These are phyloP conservation scores for Acronicta psi DNA, from an alignment of 2,888 invertebrate genomes.

Conservation along the genomic window DNA sequence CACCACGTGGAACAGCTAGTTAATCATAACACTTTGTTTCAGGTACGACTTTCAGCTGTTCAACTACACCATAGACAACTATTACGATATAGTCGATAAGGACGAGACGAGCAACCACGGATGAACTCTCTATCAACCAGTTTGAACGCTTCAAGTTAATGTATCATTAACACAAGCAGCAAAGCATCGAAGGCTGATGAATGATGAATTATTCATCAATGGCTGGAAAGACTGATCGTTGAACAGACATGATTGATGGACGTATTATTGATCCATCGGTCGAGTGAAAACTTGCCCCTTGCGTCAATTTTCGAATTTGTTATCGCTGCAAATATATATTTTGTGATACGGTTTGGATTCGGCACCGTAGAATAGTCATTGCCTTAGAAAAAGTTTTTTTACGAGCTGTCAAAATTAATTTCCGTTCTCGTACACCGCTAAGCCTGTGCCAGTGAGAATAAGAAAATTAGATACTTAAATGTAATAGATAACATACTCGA, in stretches of 20 bases:
- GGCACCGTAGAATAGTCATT: constrained; percentile 27
- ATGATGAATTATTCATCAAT: constrained; percentile 64
- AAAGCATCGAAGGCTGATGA: constrained; percentile 64
- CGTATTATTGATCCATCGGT: constrained; percentile 58
- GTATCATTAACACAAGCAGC: constrained; percentile 52
- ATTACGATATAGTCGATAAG: constrained; percentile 88
- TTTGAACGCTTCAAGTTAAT: constrained; percentile 56
- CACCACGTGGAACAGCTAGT: too few relatives aligned
- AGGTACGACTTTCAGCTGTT: constrained; percentile 96
- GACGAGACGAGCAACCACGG: constrained; percentile 72
- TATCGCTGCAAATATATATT: constrained; percentile 52
- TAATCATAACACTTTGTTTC: constrained; percentile 67
- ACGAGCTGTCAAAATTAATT: constrained; percentile 22
- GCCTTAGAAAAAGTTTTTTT: constrained; percentile 19
- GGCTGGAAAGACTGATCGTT: constrained; percentile 67
- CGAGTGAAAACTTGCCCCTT: constrained; percentile 42
- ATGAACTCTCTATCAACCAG: constrained; percentile 63
- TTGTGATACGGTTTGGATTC: constrained; percentile 43
- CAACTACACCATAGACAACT: constrained; percentile 93
- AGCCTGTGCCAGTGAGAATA: constrained; percentile 7
- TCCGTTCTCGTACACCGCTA: constrained; percentile 32
- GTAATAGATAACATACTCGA: constrained; percentile 25
- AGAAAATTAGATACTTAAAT: constrained; percentile 20
- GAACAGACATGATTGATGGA: constrained; percentile 64
- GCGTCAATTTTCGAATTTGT: constrained; percentile 59